Percentiles rank a stretch among this genome's conserved stretches.
Conservation (phyloP, 2,888 invertebrate species). For the Lithophane socia region DNA sequence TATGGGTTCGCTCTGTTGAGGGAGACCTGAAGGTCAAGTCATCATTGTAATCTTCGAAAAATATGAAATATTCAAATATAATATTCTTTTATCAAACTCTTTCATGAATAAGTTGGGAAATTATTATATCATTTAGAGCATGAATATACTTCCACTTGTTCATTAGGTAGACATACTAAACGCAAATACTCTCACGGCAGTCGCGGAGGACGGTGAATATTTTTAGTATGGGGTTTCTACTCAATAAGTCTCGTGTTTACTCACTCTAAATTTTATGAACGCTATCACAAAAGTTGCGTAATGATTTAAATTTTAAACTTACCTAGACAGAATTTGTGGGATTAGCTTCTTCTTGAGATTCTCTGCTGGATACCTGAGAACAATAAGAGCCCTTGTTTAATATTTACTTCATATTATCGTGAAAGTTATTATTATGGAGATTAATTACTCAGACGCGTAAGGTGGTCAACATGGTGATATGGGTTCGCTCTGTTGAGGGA, state of each 20-base stretch:
- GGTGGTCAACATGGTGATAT: constrained; percentile 81
- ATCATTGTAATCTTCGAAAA: constrained; percentile 1
- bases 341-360: not conserved
- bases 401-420: not conserved
- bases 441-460: constrained; percentile 75
- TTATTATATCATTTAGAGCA: not conserved
- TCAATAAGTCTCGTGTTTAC: too few relatives aligned
- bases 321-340: not conserved
- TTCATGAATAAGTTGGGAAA: not conserved
- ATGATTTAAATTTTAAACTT: not conserved
- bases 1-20: constrained; percentile 27
- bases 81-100: not conserved
- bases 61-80: not conserved
- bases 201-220: too few relatives aligned
- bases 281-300: not conserved
- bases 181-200: too few relatives aligned
- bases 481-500: constrained; percentile 88
- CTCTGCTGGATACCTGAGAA: constrained; percentile 6
- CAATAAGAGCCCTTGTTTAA: not conserved
- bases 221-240: not conserved
- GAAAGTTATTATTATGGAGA: not conserved
- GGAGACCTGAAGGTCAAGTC: constrained; percentile 44
- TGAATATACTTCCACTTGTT: not conserved
- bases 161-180: not conserved
- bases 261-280: not conserved